Evolutionary conservation across 2,888 invertebrate genomes (phyloP), one percentile per base, ranked within the genome.

Genomic region (Stenurella melanura): DNA sequence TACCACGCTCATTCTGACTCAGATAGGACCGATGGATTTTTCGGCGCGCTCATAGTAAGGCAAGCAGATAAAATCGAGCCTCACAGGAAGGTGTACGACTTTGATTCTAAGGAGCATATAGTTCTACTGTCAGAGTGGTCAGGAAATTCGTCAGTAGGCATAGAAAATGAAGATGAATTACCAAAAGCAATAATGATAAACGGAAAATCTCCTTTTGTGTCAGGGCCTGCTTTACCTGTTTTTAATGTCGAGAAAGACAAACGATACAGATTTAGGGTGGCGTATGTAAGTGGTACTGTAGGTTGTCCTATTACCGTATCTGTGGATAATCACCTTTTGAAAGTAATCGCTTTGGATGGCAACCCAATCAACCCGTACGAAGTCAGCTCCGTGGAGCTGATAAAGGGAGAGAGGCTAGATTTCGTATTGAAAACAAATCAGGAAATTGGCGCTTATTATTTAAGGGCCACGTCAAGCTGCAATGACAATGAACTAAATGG

Each of bases 341-440:
- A 91, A 80, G 89, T 95, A 12, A 93, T 96, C 61, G 92, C 94
- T 18, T 90, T 95, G 74, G 96, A 96, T 86, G 95, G 95, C 0
- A 92, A 93, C 84, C 91, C 92, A 60, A 91, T 95, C 19, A 89
- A 91, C 68, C 92, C 94, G 0, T 90, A 92, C 80, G 89, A 91
- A 76, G 93, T 92, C 1, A 89, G 89, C 60, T 91, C 92, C 6
- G 90, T 95, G 57, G 91, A 90, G 70, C 84, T 95, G 42, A 91
- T 92, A 5, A 92, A 93, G 89, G 96, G 96, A 3, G 96, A 96
- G 88, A 91, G 96, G 70, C 92, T 93, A 11, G 96, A 96, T 88
- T 94, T 96, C 83, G 91, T 96, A 71, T 83, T 96, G 73, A 91
- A 92, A 73, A 93, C 95, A 12, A 92, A 92, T 83, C 92, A 91